These are phyloP conservation scores for Cantharis nigra DNA, from an alignment of 2,888 invertebrate species.

Conservation along the genomic window DNA sequence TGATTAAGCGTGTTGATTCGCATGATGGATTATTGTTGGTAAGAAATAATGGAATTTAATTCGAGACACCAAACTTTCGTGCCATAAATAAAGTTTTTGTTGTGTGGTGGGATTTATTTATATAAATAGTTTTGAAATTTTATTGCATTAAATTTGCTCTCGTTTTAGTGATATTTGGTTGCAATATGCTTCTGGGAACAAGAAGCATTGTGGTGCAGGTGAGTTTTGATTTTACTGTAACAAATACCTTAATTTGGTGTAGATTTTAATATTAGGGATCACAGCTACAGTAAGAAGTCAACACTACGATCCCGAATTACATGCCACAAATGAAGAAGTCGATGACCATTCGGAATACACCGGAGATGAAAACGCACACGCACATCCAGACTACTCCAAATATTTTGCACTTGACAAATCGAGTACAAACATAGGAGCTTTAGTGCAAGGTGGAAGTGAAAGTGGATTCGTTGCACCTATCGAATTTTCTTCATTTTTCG, in stretches of 20 bases:
- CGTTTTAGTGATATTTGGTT: slow-evolving; percentile 33
- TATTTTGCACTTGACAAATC: slow-evolving; percentile 44
- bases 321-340: slow-evolving; percentile 40
- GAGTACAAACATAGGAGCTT: slow-evolving; percentile 30
- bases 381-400: slow-evolving; percentile 49
- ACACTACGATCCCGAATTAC: slow-evolving; percentile 40
- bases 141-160: slow-evolving; percentile 43
- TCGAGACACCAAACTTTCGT: slow-evolving; percentile 50
- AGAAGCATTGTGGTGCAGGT: slow-evolving; percentile 50
- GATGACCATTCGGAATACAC: slow-evolving; percentile 38
- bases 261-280: slow-evolving; percentile 15
- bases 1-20: slow-evolving; percentile 46
- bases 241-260: background rate
- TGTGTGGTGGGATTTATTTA: slow-evolving; percentile 47
- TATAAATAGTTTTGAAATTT: slow-evolving; percentile 48
- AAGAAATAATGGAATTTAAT: slow-evolving; percentile 47
- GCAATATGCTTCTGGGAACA: slow-evolving; percentile 46
- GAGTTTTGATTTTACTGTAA: slow-evolving; percentile 15
- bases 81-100: slow-evolving; percentile 27
- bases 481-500: slow-evolving; percentile 63
- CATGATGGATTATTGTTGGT: slow-evolving; percentile 47
- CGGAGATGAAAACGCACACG: slow-evolving; percentile 35
- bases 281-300: slow-evolving; percentile 33
- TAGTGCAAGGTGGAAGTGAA: slow-evolving; percentile 15
- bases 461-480: slow-evolving; percentile 54